A percentile compares a stretch with the other conserved stretches of the same genome.
Evolutionary conservation across 2,113 vertebrate species (phyloP).

Genomic region (Petroica traversi): DNA sequence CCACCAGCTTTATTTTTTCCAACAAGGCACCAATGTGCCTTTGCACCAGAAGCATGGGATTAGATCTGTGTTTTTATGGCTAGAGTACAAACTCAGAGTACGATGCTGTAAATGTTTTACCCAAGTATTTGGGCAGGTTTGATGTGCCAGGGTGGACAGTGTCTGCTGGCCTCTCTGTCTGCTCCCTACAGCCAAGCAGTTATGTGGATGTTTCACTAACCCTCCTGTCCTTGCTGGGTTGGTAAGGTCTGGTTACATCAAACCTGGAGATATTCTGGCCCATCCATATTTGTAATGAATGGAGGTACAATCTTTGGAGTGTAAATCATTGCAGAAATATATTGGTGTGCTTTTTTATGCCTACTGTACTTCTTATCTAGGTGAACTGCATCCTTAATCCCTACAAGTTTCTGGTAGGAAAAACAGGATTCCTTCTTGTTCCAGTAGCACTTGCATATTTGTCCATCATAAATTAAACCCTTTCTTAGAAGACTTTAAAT

Average conservation of each 20-base stretch:
- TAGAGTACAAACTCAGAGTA: neutral
- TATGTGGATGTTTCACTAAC: neutral
- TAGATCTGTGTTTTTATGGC: neutral
- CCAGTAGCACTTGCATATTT: neutral
- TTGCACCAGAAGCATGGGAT: neutral
- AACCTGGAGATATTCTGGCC: neutral
- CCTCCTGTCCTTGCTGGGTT: neutral
- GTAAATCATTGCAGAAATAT: neutral
- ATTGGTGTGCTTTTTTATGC: neutral
- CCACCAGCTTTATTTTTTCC: neutral
- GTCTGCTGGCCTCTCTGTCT: neutral
- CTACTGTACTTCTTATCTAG: neutral
- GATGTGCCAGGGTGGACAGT: neutral
- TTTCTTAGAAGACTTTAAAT: neutral
- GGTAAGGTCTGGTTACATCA: neutral
- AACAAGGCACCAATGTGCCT: rapidly evolving
- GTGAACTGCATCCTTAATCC: neutral
- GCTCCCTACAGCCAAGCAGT: neutral
- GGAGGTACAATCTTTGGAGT: neutral
- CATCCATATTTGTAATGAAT: neutral
- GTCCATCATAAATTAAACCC: neutral
- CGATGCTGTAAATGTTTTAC: neutral
- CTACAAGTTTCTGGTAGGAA: neutral
- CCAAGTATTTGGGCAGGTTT: neutral
- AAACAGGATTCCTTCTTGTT: neutral